phyloP scores from a whole-genome alignment of 2,113 vertebrate genomes.

The Malurus elegans region DNA sequence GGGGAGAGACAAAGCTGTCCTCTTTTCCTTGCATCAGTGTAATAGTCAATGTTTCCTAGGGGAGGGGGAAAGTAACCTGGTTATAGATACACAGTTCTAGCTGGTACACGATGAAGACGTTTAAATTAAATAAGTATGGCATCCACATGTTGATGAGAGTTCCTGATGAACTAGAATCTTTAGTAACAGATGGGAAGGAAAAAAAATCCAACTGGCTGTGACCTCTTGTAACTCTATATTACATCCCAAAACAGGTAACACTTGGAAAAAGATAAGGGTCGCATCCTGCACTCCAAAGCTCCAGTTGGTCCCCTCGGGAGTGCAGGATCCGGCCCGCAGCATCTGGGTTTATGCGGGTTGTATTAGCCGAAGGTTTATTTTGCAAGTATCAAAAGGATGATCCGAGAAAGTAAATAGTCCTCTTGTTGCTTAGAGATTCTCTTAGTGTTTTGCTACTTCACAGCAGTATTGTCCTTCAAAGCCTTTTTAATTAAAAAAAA shows the following conservation, averaged over 20 bases:
- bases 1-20: neutral
- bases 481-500: slow-evolving; percentile 60
- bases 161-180: slow-evolving; percentile 44
- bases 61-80: slow-evolving; percentile 48
- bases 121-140: slow-evolving; percentile 59
- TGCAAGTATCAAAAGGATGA: slow-evolving; percentile 65
- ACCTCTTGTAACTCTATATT: slow-evolving; percentile 62
- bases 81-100: slow-evolving; percentile 55
- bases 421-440: slow-evolving; percentile 62
- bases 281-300: slow-evolving; percentile 41
- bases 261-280: slow-evolving; percentile 8
- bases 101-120: slow-evolving; percentile 52
- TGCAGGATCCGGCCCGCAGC: slow-evolving; percentile 26
- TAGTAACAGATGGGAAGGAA: slow-evolving; percentile 60
- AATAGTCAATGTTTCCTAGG: slow-evolving; percentile 10
- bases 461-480: slow-evolving; percentile 62
- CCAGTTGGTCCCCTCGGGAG: slow-evolving; percentile 2
- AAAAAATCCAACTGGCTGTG: slow-evolving; percentile 56
- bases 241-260: slow-evolving; percentile 47
- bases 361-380: slow-evolving; percentile 52
- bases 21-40: slow-evolving; percentile 4
- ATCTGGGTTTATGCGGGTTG: slow-evolving; percentile 6
- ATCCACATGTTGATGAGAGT: slow-evolving; percentile 48
- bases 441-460: slow-evolving; percentile 66
- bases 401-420: slow-evolving; percentile 64